Evolutionary conservation across 2,797 vertebrate species (phyloP), one percentile per base, ranked within the genome.

Genomic region (Clarias fuscus): DNA sequence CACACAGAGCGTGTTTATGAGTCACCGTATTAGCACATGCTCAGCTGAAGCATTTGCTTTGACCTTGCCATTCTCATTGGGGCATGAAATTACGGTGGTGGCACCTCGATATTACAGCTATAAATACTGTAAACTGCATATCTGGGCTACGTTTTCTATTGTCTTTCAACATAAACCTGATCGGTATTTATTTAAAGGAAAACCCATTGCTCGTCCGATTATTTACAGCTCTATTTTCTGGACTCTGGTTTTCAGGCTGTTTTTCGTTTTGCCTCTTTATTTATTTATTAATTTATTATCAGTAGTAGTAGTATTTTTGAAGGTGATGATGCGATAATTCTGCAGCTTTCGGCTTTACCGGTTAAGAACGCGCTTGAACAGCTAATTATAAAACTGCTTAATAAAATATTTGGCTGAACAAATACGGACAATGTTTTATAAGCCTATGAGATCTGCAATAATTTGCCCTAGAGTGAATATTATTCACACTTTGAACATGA

Each of bases 81-180:
- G 98, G 98, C 98, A 99, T 99, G 98, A 99, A 99, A 99, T 99
- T 99, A 99, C 98, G 97, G 97, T 98, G 97, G 97, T 98, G 98
- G 98, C 98, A 99, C 98, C 97, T 98, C 96, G 97, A 99, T 99
- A 99, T 99, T 99, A 99, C 98, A 97, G 98, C 98, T 97, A 99
- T 99, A 99, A 99, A 99, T 99, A 99, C 98, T 99, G 98, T 99
- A 99, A 99, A 99, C 98, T 99, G 98, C 98, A 99, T 99, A 99
- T 99, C 98, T 98, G 98, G 98, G 97, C 98, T 97, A 98, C 97
- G 97, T 98, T 98, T 99, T 98, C 98, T 99, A 99, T 99, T 99
- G 98, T 99, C 98, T 99, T 98, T 96, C 98, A 99, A 99, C 98
- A 99, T 99, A 99, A 99, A 99, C 98, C 98, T 98, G 98, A 99